Base-by-base conservation (phyloP, 2,888 invertebrate genomes). In the Crematogaster levior region DNA sequence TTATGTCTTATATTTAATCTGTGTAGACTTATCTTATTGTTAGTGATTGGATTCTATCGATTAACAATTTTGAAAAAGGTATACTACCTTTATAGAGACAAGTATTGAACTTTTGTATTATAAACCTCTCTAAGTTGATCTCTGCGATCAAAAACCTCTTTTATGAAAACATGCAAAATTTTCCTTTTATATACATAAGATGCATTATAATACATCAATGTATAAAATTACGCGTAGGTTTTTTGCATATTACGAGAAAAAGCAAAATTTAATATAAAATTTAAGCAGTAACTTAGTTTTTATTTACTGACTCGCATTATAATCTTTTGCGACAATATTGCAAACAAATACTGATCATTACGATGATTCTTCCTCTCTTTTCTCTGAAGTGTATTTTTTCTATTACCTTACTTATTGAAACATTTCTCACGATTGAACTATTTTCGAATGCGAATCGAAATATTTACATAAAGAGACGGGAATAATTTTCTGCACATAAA, bases 121-220 rank as follows among this genome's bases (percentile, higher is more conserved):
- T 15, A 12, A n/a, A 74, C 61, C 48, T 74, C 46, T 61, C n/a
- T 37, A 60, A 73, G 48, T 30, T 24, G 3, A 58, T 27, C 1
- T 27, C 53, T 9, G 58, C 58, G 56, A 30, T 37, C n/a, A 0
- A 40, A 27, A 37, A 21, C 12, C 9, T 15, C 27, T 48, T 60
- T 72, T 61, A 30, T 58, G 0, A 58, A 30, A 58, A 9, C 9
- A 34, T 60, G 5, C 3, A 21, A 61, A 24, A 40, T 40, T 61
- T 6, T 61, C 12, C 21, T 61, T 48, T 80, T 51, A 43, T 24
- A 24, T 63, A 81, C n/a, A 10, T 79, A 82, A 82, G 81, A 83
- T 73, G 75, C 51, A 66, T 81, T 37, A 66, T 84, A 72, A 77
- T 85, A n/a, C 27, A 9, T 10, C 53, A 74, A 81, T 68, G 63